Conservation (phyloP, 2,888 invertebrate genomes). For the Apoda limacodes region DNA sequence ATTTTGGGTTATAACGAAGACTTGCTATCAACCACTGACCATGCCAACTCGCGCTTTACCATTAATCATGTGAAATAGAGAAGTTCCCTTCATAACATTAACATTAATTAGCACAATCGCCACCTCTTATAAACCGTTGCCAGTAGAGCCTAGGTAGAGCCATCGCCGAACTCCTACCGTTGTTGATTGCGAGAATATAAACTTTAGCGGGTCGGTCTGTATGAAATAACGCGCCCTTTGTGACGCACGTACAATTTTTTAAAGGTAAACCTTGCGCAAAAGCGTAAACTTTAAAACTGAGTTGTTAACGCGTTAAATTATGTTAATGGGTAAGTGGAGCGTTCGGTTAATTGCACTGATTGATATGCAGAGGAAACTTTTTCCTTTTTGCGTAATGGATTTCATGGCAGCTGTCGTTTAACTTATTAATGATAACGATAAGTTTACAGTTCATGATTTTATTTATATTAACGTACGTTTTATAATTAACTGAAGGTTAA, state of each 20-base stretch:
- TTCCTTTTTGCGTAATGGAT: too few relatives aligned
- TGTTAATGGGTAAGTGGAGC: slow-evolving; percentile 54
- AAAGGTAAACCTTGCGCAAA: slow-evolving; percentile 42
- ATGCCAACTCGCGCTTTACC: too few relatives aligned
- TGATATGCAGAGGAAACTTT: slow-evolving; percentile 48
- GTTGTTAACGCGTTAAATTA: slow-evolving; percentile 47
- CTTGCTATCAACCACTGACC: too few relatives aligned
- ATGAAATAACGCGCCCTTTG: slow-evolving; percentile 46
- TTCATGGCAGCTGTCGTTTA: slow-evolving; percentile 14
- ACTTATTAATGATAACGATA: too few relatives aligned
- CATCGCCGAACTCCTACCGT: too few relatives aligned
- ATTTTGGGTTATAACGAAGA: too few relatives aligned
- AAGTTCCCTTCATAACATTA: neutral
- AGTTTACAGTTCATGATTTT: too few relatives aligned
- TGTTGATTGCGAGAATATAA: slow-evolving; percentile 35
- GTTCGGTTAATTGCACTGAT: slow-evolving; percentile 43
- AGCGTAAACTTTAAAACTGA: slow-evolving; percentile 34
- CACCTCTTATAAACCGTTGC: slow-evolving; percentile 17
- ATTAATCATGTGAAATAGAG: neutral
- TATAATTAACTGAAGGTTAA: too few relatives aligned
- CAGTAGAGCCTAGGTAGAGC: slow-evolving; percentile 21
- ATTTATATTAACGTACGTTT: too few relatives aligned
- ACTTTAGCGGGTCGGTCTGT: slow-evolving; percentile 15
- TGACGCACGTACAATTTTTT: slow-evolving; percentile 34
- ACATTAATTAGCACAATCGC: neutral